Evolutionary conservation across 2,888 invertebrate species (phyloP).

Genomic region (Diaperis boleti): DNA sequence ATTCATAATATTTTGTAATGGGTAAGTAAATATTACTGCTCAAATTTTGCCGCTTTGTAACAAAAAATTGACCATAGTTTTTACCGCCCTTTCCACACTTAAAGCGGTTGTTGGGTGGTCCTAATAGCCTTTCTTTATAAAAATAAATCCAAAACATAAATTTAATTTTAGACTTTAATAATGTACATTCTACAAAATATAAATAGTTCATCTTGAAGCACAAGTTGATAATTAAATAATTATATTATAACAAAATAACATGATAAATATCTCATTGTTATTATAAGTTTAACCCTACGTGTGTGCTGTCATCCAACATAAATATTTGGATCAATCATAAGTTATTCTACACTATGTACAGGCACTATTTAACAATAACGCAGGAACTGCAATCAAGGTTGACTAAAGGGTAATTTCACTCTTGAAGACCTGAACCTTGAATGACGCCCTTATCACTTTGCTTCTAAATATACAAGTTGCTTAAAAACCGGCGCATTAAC

Average conservation of each 20-base stretch:
- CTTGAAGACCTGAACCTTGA: slow-evolving; percentile 8
- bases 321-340: background rate
- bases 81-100: too few species aligned
- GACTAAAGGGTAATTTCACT: slow-evolving; percentile 6
- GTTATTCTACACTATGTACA: slow-evolving; percentile 10
- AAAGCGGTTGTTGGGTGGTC: too few species aligned
- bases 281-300: background rate
- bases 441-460: slow-evolving; percentile 12
- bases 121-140: too few species aligned
- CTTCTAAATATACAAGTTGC: too few species aligned
- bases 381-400: slow-evolving; percentile 24
- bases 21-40: too few species aligned
- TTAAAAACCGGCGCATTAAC: too few species aligned
- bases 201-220: slow-evolving; percentile 3
- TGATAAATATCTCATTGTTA: background rate
- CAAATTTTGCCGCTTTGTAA: too few species aligned
- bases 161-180: slow-evolving; percentile 12
- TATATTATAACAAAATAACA: slow-evolving; percentile 10
- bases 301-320: background rate
- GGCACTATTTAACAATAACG: slow-evolving; percentile 6
- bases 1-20: too few species aligned
- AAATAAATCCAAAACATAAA: background rate
- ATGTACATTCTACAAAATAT: slow-evolving; percentile 14
- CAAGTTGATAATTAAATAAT: slow-evolving; percentile 1
- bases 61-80: too few species aligned